These are phyloP conservation scores for Rhodophaea formosa DNA, from an alignment of 2,888 invertebrate species.

Conservation along the genomic window DNA sequence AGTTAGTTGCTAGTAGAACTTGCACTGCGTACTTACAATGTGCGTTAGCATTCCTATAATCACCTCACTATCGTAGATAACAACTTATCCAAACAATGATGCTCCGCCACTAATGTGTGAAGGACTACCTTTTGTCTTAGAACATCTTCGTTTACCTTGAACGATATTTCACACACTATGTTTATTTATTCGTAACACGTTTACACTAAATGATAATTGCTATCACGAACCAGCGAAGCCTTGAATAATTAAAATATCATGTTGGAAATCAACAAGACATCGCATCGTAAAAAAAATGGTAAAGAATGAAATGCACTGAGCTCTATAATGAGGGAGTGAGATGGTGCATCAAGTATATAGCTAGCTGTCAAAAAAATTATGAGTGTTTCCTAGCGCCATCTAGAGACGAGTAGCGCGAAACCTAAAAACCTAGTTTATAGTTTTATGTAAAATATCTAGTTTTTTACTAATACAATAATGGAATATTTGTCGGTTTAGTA, in stretches of 20 bases:
- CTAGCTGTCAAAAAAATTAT: background rate
- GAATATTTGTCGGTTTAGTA: background rate
- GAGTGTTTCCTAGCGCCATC: background rate
- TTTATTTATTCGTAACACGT: constrained; percentile 22
- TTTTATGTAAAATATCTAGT: background rate
- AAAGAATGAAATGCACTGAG: constrained; percentile 10
- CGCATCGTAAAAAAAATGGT: background rate
- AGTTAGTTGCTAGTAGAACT: constrained; percentile 48
- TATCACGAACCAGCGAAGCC: constrained; percentile 5
- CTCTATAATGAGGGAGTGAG: constrained; percentile 1
- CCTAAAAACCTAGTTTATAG: background rate
- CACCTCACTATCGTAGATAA: constrained; percentile 67
- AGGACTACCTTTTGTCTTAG: constrained; percentile 76
- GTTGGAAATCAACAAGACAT: constrained; percentile 8
- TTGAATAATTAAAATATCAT: constrained; percentile 1
- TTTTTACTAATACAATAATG: background rate
- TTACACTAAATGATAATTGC: constrained; percentile 2
- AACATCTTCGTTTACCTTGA: constrained; percentile 71
- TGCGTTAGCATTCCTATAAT: constrained; percentile 73
- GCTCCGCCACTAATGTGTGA: constrained; percentile 70
- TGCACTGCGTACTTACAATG: constrained; percentile 60
- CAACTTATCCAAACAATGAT: constrained; percentile 74
- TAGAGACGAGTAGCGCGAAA: constrained; percentile 1
- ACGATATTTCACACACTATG: constrained; percentile 23
- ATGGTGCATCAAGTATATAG: background rate